phyloP scores from a whole-genome alignment of 2,888 invertebrate species.

The Temnothorax ravouxi region DNA sequence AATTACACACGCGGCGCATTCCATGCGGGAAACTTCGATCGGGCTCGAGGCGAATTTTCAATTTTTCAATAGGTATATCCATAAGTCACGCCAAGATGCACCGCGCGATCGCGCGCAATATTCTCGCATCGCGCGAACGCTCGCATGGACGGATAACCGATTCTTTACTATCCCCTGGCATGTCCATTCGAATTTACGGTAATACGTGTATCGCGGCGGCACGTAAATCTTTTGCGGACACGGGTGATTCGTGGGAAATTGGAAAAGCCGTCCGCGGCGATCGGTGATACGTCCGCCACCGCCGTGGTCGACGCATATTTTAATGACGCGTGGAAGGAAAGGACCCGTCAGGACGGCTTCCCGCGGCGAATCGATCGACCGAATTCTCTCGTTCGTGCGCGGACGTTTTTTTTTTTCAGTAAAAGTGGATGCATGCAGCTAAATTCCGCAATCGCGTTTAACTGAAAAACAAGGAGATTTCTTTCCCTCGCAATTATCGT shows the following conservation, averaged over 20 bases:
- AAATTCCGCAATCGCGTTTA: neutral
- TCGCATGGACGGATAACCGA: conserved; percentile 60
- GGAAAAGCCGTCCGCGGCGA: conserved; percentile 75
- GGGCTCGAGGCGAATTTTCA: conserved; percentile 34
- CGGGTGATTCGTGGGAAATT: conserved; percentile 73
- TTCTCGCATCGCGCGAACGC: conserved; percentile 42
- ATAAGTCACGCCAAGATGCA: conserved; percentile 66
- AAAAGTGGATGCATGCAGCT: neutral
- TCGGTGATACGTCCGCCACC: conserved; percentile 71
- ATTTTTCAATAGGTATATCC: conserved; percentile 51
- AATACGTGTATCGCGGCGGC: conserved; percentile 63
- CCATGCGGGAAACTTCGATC: conserved; percentile 17
- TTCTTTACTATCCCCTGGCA: conserved; percentile 69
- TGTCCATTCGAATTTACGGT: conserved; percentile 74
- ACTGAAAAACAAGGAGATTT: neutral
- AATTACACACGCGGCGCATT: conserved; percentile 27
- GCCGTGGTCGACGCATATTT: conserved; percentile 79
- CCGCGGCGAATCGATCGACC: conserved; percentile 79
- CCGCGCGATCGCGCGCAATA: conserved; percentile 71
- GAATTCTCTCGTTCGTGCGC: conserved; percentile 8
- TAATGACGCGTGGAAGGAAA: conserved; percentile 79
- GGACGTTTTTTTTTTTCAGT: neutral
- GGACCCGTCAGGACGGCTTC: conserved; percentile 58
- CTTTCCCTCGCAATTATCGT: neutral
- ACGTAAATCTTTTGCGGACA: conserved; percentile 74